A percentile compares a stretch with the other conserved stretches of the same genome.
Evolutionary conservation across 2,113 vertebrate species (phyloP).

Genomic region (Strix aluco): DNA sequence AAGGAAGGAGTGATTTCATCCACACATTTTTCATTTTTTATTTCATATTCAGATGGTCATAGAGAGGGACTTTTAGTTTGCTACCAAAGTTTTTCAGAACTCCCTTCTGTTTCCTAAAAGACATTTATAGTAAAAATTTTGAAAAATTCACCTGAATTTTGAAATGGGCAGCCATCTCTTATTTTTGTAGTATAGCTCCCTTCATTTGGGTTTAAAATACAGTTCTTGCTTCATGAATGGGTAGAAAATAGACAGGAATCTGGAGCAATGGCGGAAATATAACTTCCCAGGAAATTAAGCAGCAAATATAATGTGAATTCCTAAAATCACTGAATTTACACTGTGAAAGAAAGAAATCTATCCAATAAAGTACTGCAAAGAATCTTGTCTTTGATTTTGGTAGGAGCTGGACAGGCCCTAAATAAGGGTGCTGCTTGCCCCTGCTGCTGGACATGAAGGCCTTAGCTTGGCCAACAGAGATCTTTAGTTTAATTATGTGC

Average conservation of each 20-base stretch:
- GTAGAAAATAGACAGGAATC: neutral
- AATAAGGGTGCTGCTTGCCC: neutral
- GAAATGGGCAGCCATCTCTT: neutral
- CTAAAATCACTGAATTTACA: neutral
- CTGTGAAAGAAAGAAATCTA: neutral
- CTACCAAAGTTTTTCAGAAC: neutral
- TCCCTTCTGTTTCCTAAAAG: neutral
- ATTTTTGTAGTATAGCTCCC: neutral
- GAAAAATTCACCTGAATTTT: neutral
- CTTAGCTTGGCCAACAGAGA: neutral
- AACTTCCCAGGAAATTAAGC: neutral
- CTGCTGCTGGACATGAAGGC: neutral
- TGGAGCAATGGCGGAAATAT: neutral
- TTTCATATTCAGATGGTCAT: neutral
- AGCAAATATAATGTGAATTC: neutral
- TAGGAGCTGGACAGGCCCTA: neutral
- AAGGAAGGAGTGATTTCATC: constrained; percentile 8
- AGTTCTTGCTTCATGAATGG: neutral
- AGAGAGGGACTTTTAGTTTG: neutral
- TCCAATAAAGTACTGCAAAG: neutral
- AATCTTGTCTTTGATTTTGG: neutral
- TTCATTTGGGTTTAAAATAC: neutral
- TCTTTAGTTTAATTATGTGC: neutral
- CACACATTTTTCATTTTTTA: neutral
- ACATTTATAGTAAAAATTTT: neutral